phyloP scores from a whole-genome alignment of 2,797 vertebrate species.

The Acridotheres tristis region DNA sequence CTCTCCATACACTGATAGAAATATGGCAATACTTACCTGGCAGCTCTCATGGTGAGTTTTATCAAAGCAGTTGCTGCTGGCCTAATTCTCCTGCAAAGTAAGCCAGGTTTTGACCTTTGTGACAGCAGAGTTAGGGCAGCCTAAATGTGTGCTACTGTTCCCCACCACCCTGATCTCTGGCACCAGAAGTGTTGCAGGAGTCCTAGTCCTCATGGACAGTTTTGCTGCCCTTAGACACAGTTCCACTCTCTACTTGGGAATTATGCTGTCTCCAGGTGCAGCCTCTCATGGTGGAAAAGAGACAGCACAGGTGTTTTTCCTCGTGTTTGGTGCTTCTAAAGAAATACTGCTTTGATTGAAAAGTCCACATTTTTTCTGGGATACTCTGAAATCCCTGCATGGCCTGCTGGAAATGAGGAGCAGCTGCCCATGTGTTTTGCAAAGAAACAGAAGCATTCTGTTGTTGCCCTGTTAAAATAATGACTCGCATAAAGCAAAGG shows the following conservation, averaged over 20 bases:
- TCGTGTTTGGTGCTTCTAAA: neutral
- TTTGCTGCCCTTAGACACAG: neutral
- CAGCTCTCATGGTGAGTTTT: neutral
- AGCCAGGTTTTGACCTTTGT: neutral
- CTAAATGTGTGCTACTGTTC: neutral
- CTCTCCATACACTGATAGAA: neutral
- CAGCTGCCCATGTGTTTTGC: neutral
- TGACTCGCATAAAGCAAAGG: neutral
- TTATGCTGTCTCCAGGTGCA: neutral
- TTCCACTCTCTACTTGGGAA: neutral
- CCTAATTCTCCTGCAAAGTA: neutral
- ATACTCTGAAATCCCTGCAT: neutral
- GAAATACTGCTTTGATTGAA: neutral
- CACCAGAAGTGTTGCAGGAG: neutral
- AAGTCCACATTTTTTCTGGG: neutral
- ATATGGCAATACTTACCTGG: neutral
- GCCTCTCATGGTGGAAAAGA: neutral
- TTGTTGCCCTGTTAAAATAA: neutral
- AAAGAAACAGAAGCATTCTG: neutral
- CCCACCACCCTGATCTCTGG: neutral
- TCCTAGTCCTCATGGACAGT: neutral
- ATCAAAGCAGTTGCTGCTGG: neutral
- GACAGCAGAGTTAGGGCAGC: neutral
- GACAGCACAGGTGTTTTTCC: neutral
- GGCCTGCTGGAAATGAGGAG: neutral